phyloP scores from a whole-genome alignment of 1,140 invertebrate species.

The Pararge aegeria region DNA sequence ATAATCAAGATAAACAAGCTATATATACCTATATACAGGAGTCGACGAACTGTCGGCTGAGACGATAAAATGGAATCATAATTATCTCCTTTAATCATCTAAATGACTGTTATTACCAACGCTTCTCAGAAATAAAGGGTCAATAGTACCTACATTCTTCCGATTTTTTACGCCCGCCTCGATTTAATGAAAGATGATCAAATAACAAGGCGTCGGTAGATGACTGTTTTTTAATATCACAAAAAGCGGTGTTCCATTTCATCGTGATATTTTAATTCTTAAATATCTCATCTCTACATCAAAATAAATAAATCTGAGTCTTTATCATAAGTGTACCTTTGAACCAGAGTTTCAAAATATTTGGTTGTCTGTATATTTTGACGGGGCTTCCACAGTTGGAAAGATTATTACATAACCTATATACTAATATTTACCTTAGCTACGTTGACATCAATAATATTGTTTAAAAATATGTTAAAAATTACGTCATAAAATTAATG shows the following conservation, averaged over 20 bases:
- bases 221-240: not conserved
- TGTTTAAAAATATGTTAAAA: no score
- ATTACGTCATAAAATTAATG: no score
- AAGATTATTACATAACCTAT: no score
- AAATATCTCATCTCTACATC: no score
- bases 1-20: conserved; percentile 28
- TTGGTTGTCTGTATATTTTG: no score
- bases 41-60: conserved; percentile 51
- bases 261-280: not conserved
- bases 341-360: no score
- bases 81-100: conserved; percentile 63
- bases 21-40: conserved; percentile 29
- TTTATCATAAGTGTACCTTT: no score
- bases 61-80: conserved; percentile 58
- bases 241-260: not conserved
- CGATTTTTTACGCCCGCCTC: conserved; percentile 9
- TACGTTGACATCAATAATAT: no score
- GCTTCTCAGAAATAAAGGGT: conserved; percentile 23
- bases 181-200: conserved; percentile 8
- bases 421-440: no score
- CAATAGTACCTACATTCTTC: conserved; percentile 5
- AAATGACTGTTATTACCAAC: conserved; percentile 43
- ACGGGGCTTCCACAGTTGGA: no score
- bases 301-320: no score
- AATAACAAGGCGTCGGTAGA: conserved; percentile 5